phyloP scores from a whole-genome alignment of 1,140 invertebrate genomes.

The Drosophila suzukii region DNA sequence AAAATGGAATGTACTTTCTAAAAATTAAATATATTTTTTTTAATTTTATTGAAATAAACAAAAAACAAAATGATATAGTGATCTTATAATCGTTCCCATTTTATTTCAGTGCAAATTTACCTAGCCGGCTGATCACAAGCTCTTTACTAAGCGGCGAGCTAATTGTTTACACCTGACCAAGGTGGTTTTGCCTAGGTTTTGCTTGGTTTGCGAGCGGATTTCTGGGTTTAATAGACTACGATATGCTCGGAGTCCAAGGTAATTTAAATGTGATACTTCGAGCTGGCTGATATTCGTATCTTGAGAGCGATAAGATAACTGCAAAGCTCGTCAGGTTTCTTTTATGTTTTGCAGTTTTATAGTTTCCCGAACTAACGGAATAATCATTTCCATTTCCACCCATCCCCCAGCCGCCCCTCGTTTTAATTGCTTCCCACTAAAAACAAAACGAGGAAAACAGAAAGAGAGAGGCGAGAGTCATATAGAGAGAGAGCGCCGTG shows the following conservation, averaged over 20 bases:
- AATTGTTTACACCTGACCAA: conserved; percentile 54
- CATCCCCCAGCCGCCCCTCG: background rate
- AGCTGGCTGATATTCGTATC: conserved; percentile 16
- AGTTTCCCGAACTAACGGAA: conserved; percentile 50
- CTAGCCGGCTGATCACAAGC: conserved; percentile 18
- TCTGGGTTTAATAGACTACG: conserved; percentile 19
- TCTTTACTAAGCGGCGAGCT: conserved; percentile 34
- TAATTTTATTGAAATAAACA: too few relatives aligned
- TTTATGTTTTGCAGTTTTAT: conserved; percentile 64
- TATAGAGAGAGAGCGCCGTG: background rate
- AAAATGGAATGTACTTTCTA: too few relatives aligned
- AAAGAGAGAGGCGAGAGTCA: conserved; percentile 19
- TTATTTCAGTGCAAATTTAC: conserved; percentile 1
- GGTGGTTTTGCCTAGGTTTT: conserved; percentile 17
- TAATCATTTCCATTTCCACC: conserved; percentile 14
- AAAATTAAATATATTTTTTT: too few relatives aligned
- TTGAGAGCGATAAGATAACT: conserved; percentile 57
- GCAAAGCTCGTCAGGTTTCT: conserved; percentile 44
- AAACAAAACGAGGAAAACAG: conserved; percentile 22
- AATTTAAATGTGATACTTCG: conserved; percentile 31
- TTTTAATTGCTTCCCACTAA: conserved; percentile 28
- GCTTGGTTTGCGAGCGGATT: conserved; percentile 16
- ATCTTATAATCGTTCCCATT: background rate
- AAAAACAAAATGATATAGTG: background rate
- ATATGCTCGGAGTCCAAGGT: conserved; percentile 31